phyloP scores from a whole-genome alignment of 2,797 vertebrate genomes.

The Hylomyscus alleni region DNA sequence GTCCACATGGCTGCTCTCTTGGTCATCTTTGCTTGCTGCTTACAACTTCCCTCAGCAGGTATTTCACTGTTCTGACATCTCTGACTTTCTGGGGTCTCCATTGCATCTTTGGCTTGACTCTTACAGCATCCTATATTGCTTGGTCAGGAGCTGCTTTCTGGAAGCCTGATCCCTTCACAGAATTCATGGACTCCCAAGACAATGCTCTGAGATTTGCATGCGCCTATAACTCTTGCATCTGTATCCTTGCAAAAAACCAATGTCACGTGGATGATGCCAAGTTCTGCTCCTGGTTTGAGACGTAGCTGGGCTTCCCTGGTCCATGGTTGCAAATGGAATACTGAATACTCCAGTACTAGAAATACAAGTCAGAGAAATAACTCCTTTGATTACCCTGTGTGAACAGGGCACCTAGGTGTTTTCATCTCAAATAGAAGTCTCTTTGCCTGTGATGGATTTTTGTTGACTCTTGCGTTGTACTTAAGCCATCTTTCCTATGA shows the following conservation, averaged over 20 bases:
- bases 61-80: not conserved
- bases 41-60: not conserved
- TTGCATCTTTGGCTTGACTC: slow-evolving; percentile 5
- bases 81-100: not conserved
- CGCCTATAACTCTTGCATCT: not conserved
- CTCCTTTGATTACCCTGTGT: not conserved
- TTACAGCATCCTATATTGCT: not conserved
- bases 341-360: not conserved
- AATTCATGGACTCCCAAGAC: not conserved
- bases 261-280: not conserved
- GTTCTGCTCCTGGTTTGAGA: not conserved
- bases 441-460: not conserved
- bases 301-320: not conserved
- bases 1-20: not conserved
- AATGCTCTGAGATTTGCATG: not conserved
- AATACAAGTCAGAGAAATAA: not conserved
- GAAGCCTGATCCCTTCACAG: not conserved
- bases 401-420: not conserved
- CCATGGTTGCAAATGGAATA: not conserved
- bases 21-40: not conserved
- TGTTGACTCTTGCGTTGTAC: not conserved
- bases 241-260: not conserved
- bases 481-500: not conserved
- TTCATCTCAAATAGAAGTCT: not conserved
- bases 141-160: not conserved